These are phyloP conservation scores for Ceryle rudis DNA, from an alignment of 2,797 vertebrate species.

Conservation along the genomic window DNA sequence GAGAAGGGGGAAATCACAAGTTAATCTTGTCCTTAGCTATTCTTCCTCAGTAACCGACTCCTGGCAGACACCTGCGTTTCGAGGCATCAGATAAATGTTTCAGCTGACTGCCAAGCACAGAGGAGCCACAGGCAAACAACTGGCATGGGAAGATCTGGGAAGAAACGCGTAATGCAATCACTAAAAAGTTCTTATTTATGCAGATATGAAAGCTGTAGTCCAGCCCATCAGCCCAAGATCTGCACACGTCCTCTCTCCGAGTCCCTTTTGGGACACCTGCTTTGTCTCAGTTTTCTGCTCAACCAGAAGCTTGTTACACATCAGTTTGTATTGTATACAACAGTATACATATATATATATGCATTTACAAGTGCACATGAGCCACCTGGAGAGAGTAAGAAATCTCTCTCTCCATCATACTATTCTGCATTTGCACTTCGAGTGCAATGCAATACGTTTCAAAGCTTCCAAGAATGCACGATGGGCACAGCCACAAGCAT, in stretches of 20 bases:
- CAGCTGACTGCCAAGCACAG: background rate
- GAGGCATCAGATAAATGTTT: background rate
- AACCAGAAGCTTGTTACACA: background rate
- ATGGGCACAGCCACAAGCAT: background rate
- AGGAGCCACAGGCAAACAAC: background rate
- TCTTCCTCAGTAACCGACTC: background rate
- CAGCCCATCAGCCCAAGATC: background rate
- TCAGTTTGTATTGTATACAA: background rate
- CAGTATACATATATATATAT: background rate
- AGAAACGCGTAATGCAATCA: background rate
- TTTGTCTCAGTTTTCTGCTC: background rate
- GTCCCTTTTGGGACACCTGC: background rate
- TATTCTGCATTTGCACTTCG: background rate
- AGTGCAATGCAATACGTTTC: background rate
- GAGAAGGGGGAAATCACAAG: background rate
- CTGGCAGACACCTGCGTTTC: background rate
- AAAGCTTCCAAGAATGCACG: background rate
- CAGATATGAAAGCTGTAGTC: background rate
- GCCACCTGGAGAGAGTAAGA: background rate
- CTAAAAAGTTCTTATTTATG: background rate
- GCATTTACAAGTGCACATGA: conserved; percentile 41
- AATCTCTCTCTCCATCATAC: background rate
- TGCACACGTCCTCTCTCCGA: background rate
- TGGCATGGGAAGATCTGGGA: background rate
- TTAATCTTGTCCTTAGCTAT: background rate